A percentile compares a stretch with the other conserved stretches of the same genome.
These are phyloP conservation scores for Emesis russula DNA, from an alignment of 2,888 invertebrate genomes.

Conservation along the genomic window DNA sequence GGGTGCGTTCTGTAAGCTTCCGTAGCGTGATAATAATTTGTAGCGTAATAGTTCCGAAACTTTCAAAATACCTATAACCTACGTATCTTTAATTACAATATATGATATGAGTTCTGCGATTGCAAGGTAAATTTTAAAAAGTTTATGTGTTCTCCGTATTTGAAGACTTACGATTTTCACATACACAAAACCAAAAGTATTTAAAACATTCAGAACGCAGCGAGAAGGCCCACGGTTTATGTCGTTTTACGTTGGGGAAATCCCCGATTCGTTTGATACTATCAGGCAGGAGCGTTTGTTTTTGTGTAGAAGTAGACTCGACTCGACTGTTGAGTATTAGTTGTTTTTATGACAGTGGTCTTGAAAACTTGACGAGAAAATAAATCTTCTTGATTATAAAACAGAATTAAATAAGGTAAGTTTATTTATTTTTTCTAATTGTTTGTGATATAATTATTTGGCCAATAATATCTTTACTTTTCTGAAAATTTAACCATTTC, in stretches of 20 bases:
- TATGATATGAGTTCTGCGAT: too few species aligned
- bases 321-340: constrained; percentile 6
- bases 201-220: too few species aligned
- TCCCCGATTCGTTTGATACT: constrained; percentile 17
- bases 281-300: constrained; percentile 22
- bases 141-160: too few species aligned
- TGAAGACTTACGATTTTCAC: too few species aligned
- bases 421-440: constrained; percentile 5
- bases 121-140: too few species aligned
- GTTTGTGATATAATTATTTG: constrained; percentile 26
- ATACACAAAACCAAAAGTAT: too few species aligned
- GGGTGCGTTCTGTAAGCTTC: too few species aligned
- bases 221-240: too few species aligned
- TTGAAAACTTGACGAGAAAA: constrained; percentile 22
- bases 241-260: background rate
- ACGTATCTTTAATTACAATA: too few species aligned
- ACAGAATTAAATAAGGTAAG: constrained; percentile 34
- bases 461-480: constrained; percentile 2
- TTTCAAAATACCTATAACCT: too few species aligned
- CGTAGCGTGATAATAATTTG: too few species aligned
- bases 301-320: constrained; percentile 18
- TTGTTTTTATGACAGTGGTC: constrained; percentile 6
- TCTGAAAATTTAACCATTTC: constrained; percentile 8
- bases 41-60: too few species aligned
- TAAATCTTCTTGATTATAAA: constrained; percentile 31